Evolutionary conservation across 2,888 invertebrate species (phyloP).

Genomic region (Macrosoma leucophasiata): DNA sequence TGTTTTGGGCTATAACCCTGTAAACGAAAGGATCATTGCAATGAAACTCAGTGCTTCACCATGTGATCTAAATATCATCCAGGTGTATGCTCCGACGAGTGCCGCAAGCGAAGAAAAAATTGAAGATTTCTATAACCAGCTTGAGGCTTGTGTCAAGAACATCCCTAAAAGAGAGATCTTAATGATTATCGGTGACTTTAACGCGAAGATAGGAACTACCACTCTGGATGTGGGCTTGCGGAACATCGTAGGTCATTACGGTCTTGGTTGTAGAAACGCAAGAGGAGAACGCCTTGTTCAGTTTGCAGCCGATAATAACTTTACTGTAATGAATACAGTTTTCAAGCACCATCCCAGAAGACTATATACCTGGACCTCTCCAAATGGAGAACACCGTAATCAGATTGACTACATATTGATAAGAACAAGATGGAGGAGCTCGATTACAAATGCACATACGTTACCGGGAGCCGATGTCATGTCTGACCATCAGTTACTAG

Average conservation of each 20-base stretch:
- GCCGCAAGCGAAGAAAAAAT: constrained; percentile 6
- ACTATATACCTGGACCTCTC: too few relatives aligned
- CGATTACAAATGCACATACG: constrained; percentile 14
- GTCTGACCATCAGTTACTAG: constrained; percentile 2
- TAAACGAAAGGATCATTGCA: constrained; percentile 5
- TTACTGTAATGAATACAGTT: constrained; percentile 2
- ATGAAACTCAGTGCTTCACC: constrained; percentile 9
- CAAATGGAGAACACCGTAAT: constrained; percentile 11
- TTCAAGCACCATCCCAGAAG: too few relatives aligned
- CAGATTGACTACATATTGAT: constrained; percentile 22
- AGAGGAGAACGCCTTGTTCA: neutral
- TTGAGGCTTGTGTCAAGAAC: constrained; percentile 3
- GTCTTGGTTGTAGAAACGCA: constrained; percentile 15
- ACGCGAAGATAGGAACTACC: constrained; percentile 6
- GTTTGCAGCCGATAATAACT: neutral
- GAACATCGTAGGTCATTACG: constrained; percentile 10
- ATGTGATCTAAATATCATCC: constrained; percentile 7
- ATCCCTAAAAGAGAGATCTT: constrained; percentile 11
- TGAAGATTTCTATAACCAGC: constrained; percentile 8
- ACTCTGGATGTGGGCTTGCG: constrained; percentile 2
- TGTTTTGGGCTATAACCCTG: constrained; percentile 13
- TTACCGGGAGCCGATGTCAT: too few relatives aligned
- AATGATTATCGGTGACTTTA: too few relatives aligned
- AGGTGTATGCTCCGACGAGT: constrained; percentile 12
- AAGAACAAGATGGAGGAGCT: constrained; percentile 13